A percentile compares a stretch with the other conserved stretches of the same genome.
Conservation (phyloP, 2,888 invertebrate species). For the Tetramorium bicarinatum region DNA sequence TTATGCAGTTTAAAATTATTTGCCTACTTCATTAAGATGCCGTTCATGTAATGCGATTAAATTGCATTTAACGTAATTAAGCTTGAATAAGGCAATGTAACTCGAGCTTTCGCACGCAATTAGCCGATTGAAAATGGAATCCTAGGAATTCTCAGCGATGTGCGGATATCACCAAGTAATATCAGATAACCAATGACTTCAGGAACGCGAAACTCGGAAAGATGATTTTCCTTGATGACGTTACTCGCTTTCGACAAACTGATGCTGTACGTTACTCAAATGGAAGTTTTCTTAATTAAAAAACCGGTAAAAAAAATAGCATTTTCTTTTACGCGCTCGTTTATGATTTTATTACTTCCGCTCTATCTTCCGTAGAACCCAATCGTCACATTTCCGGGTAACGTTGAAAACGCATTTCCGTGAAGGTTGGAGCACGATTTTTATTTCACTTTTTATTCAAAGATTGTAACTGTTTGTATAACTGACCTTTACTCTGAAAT, state of each 20-base stretch:
- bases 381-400: constrained; percentile 7
- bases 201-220: constrained; percentile 7
- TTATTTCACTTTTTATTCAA: constrained; percentile 19
- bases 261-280: not conserved
- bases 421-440: constrained; percentile 16
- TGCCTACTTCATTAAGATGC: constrained; percentile 24
- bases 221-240: not conserved
- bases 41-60: not conserved
- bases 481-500: not conserved
- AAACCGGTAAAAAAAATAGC: constrained; percentile 3
- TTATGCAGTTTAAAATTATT: constrained; percentile 6
- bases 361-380: not conserved
- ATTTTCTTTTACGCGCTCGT: constrained; percentile 1
- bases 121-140: constrained; percentile 53
- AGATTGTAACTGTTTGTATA: not conserved
- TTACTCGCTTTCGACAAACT: not conserved
- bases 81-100: constrained; percentile 27
- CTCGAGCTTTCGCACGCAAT: constrained; percentile 30
- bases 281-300: constrained; percentile 60
- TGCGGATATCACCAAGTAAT: constrained; percentile 5
- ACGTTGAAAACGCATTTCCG: constrained; percentile 29
- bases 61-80: constrained; percentile 50
- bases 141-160: constrained; percentile 37
- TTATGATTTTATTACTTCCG: constrained; percentile 5
- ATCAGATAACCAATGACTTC: constrained; percentile 32